Percentiles rank a stretch among this genome's conserved stretches.
phyloP scores from a whole-genome alignment of 2,888 invertebrate species.

The Dicranocentrus wangi region DNA sequence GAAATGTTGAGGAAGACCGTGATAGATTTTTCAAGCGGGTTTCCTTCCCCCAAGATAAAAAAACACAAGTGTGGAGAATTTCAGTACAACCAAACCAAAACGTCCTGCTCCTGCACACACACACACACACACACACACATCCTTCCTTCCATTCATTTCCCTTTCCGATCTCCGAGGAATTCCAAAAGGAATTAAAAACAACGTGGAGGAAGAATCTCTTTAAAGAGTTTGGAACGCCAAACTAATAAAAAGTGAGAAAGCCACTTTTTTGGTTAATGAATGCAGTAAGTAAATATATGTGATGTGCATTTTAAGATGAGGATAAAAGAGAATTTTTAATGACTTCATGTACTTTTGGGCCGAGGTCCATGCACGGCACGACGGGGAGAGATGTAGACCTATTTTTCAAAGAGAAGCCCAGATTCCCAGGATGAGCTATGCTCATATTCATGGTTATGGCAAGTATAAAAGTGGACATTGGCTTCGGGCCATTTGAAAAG shows the following conservation, averaged over 20 bases:
- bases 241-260: neutral
- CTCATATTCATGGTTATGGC: too few relatives aligned
- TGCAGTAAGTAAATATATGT: neutral
- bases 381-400: too few relatives aligned
- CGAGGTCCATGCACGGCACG: too few relatives aligned
- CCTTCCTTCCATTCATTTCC: neutral
- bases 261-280: neutral
- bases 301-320: neutral
- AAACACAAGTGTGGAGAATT: too few relatives aligned
- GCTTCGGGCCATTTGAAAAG: conserved; percentile 42
- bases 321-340: conserved; percentile 29
- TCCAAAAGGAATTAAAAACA: neutral
- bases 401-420: too few relatives aligned
- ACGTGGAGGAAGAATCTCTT: neutral
- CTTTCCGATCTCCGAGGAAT: neutral
- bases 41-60: too few relatives aligned
- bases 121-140: too few relatives aligned
- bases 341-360: neutral
- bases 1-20: too few relatives aligned
- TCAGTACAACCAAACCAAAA: too few relatives aligned
- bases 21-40: too few relatives aligned
- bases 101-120: too few relatives aligned
- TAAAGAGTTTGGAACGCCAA: neutral
- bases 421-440: neutral
- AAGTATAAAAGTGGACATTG: conserved; percentile 21